Evolutionary conservation across 2,113 vertebrate genomes (phyloP).

Genomic region (Acanthisitta chloris): DNA sequence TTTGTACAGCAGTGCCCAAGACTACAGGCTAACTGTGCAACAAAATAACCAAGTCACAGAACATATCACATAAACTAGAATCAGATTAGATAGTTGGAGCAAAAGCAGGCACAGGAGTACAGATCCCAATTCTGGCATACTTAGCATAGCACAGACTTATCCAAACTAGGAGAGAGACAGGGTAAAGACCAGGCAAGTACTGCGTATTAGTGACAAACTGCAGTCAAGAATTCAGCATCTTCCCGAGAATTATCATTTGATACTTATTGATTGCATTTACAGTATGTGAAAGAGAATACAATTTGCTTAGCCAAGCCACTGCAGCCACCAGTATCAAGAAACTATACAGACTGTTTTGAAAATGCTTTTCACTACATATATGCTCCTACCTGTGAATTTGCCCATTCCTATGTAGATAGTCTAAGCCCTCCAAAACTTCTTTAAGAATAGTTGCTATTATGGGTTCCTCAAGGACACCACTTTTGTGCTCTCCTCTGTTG

Average conservation of each 20-base stretch:
- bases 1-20: neutral
- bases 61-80: neutral
- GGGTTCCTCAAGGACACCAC: slow-evolving; percentile 89
- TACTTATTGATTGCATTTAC: neutral
- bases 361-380: neutral
- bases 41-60: neutral
- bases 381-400: slow-evolving; percentile 93
- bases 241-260: rapidly evolving
- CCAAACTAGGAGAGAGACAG: neutral
- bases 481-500: slow-evolving; percentile 90
- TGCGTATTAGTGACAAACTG: neutral
- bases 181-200: neutral
- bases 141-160: neutral
- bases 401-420: slow-evolving; percentile 96
- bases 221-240: neutral
- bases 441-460: slow-evolving; percentile 97
- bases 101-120: neutral
- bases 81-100: neutral
- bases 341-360: neutral
- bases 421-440: slow-evolving; percentile 95
- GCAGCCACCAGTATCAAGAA: neutral
- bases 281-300: neutral
- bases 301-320: neutral
- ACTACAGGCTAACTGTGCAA: neutral
- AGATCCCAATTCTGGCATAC: neutral